Percentiles rank a stretch among this genome's conserved stretches.
phyloP scores from a whole-genome alignment of 2,113 vertebrate species.

The Miniopterus natalensis region DNA sequence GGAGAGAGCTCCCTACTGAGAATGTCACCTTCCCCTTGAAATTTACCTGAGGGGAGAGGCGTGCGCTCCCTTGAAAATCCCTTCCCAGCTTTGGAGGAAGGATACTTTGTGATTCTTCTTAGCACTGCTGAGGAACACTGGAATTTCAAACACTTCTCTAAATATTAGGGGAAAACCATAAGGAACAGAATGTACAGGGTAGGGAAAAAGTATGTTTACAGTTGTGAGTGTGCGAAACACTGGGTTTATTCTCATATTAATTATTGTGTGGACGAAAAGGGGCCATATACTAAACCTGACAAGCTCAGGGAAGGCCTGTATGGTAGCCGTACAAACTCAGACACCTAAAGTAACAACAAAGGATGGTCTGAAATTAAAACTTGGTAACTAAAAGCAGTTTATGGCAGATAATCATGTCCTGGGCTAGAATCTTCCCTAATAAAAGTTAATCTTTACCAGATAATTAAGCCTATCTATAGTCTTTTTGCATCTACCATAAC shows the following conservation, averaged over 20 bases:
- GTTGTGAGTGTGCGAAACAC: neutral
- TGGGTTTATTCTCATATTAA: neutral
- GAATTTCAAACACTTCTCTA: constrained; percentile 5
- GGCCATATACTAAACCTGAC: neutral
- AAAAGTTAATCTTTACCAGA: neutral
- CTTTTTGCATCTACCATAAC: neutral
- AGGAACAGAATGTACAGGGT: neutral
- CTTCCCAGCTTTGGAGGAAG: neutral
- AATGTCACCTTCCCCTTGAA: neutral
- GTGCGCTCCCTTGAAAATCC: neutral
- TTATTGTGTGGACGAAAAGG: neutral
- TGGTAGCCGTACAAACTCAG: neutral
- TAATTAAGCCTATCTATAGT: neutral
- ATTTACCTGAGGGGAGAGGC: neutral
- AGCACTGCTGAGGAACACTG: neutral
- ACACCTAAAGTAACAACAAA: neutral
- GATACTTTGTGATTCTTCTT: neutral
- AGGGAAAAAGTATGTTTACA: neutral
- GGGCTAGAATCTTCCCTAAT: neutral
- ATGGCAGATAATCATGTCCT: neutral
- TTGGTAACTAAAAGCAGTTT: neutral
- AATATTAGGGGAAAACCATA: neutral
- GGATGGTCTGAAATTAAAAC: neutral
- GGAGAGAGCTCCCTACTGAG: neutral
- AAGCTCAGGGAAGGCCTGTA: neutral